phyloP scores from a whole-genome alignment of 2,113 vertebrate genomes.

The Ictalurus punctatus region DNA sequence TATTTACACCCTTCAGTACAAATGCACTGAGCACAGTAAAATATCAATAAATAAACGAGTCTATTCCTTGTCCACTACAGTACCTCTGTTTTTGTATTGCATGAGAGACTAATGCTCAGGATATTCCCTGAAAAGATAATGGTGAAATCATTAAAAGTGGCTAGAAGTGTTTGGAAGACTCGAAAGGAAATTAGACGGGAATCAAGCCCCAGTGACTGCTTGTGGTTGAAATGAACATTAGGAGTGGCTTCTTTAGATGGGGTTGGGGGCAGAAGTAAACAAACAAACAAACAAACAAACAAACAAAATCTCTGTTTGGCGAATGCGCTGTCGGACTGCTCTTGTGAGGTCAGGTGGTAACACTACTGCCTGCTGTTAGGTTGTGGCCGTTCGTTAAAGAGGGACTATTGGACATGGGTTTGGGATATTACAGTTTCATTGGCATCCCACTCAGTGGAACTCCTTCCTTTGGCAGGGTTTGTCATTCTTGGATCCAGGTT shows the following conservation, averaged over 20 bases:
- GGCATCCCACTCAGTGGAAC: slow-evolving; percentile 88
- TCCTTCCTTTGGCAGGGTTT: slow-evolving; percentile 96
- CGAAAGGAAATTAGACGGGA: slow-evolving; percentile 83
- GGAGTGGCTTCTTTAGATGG: slow-evolving; percentile 74
- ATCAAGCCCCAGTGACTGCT: slow-evolving; percentile 83
- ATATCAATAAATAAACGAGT: slow-evolving; percentile 66
- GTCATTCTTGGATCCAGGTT: slow-evolving; percentile 84
- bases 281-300: not conserved
- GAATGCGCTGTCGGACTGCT: slow-evolving; percentile 77
- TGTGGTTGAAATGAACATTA: slow-evolving; percentile 78
- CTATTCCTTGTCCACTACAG: slow-evolving; percentile 74
- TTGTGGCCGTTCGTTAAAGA: slow-evolving; percentile 66
- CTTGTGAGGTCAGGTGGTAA: slow-evolving; percentile 69
- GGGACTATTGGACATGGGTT: slow-evolving; percentile 72
- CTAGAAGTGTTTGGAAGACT: slow-evolving; percentile 88
- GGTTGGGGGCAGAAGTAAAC: not conserved
- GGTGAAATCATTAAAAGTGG: slow-evolving; percentile 65
- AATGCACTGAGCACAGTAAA: slow-evolving; percentile 59
- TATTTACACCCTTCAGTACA: slow-evolving; percentile 85
- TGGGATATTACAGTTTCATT: slow-evolving; percentile 68
- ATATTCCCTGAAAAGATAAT: slow-evolving; percentile 89
- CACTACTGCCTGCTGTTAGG: slow-evolving; percentile 80
- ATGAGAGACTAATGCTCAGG: slow-evolving; percentile 90
- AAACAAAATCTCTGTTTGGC: slow-evolving; percentile 66
- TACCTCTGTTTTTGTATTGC: slow-evolving; percentile 87